Percentiles rank a stretch among this genome's conserved stretches.
phyloP scores from a whole-genome alignment of 2,888 invertebrate genomes.

The Conistra vaccinii region DNA sequence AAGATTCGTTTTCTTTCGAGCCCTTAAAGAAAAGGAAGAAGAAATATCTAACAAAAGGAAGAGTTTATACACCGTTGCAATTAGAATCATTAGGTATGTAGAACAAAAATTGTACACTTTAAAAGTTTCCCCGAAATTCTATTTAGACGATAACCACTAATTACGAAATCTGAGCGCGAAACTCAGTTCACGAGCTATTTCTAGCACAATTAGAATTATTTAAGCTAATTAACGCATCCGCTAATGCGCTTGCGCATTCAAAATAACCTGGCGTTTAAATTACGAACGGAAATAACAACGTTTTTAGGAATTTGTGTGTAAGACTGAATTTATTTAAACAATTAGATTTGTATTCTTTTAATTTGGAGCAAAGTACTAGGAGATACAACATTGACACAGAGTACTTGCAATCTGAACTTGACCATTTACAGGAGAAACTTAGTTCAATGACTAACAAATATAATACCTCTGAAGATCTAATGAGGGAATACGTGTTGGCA shows the following conservation, averaged over 20 bases:
- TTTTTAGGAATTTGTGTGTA: slow-evolving; percentile 24
- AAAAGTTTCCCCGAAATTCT: slow-evolving; percentile 24
- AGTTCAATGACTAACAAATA: too few species aligned
- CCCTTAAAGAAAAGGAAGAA: too few species aligned
- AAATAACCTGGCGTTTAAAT: slow-evolving; percentile 43
- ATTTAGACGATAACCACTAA: slow-evolving; percentile 47
- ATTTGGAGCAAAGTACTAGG: too few species aligned
- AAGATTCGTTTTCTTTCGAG: background rate
- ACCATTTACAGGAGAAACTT: too few species aligned
- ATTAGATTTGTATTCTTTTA: too few species aligned
- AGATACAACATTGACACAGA: too few species aligned
- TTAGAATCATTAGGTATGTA: background rate
- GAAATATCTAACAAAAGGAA: background rate
- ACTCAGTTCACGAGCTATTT: slow-evolving; percentile 39
- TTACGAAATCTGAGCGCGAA: slow-evolving; percentile 35
- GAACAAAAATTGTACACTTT: background rate
- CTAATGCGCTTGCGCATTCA: slow-evolving; percentile 31
- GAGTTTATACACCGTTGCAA: background rate
- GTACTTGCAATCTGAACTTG: too few species aligned
- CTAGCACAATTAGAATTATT: slow-evolving; percentile 56
- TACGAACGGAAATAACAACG: slow-evolving; percentile 33
- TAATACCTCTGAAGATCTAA: too few species aligned
- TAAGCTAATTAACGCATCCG: slow-evolving; percentile 58
- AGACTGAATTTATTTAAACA: too few species aligned
- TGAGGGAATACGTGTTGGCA: too few species aligned